Evolutionary conservation across 2,113 vertebrate species (phyloP).

Genomic region (Trichomycterus rosablanca): DNA sequence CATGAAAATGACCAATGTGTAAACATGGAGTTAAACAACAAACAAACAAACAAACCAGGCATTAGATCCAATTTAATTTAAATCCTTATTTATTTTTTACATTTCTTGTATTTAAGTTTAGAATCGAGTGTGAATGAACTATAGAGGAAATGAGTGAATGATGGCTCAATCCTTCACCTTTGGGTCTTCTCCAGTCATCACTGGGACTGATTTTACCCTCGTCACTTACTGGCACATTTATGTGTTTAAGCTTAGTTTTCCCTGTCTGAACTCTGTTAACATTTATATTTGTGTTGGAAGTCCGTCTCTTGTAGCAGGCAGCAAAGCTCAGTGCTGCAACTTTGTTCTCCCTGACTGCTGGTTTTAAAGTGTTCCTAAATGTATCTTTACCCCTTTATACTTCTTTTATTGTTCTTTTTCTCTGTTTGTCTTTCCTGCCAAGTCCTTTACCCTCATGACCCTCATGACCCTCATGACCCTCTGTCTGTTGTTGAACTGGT

Average conservation of each 20-base stretch:
- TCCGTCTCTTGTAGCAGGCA: slow-evolving; percentile 60
- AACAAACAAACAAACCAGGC: too few relatives aligned
- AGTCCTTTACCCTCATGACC: neutral
- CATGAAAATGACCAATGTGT: too few relatives aligned
- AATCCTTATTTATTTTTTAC: too few relatives aligned
- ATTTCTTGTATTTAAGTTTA: too few relatives aligned
- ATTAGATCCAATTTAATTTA: too few relatives aligned
- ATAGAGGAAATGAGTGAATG: too few relatives aligned
- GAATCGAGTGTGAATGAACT: too few relatives aligned
- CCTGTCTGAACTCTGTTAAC: slow-evolving; percentile 73
- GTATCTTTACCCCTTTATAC: slow-evolving; percentile 40
- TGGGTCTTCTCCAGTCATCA: neutral
- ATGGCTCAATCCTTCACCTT: neutral
- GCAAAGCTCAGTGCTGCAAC: slow-evolving; percentile 3
- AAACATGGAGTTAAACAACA: too few relatives aligned
- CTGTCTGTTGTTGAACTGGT: neutral
- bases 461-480: neutral
- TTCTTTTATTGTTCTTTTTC: neutral
- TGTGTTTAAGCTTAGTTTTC: slow-evolving; percentile 69
- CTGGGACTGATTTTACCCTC: neutral
- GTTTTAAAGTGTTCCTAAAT: slow-evolving; percentile 53
- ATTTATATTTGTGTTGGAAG: slow-evolving; percentile 74
- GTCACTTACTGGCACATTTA: slow-evolving; percentile 60
- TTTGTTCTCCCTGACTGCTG: slow-evolving; percentile 50
- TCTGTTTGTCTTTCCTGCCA: neutral